phyloP scores from a whole-genome alignment of 2,797 vertebrate genomes.

The Anabacerthia variegaticeps region DNA sequence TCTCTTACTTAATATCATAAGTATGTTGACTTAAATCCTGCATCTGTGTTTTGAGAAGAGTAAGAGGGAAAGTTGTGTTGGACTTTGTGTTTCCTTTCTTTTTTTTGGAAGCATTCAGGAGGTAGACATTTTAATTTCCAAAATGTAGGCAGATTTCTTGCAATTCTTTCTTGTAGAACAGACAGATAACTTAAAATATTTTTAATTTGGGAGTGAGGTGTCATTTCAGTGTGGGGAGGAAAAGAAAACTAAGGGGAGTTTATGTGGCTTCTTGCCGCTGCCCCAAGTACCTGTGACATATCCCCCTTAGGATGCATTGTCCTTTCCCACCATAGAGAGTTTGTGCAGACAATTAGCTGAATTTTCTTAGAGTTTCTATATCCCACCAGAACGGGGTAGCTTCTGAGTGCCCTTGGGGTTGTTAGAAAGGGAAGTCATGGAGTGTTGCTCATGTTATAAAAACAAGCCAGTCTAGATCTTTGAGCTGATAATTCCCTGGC shows the following conservation, averaged over 20 bases:
- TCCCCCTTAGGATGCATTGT: background rate
- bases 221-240: background rate
- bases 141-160: background rate
- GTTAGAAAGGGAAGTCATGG: background rate
- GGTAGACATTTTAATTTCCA: background rate
- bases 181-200: background rate
- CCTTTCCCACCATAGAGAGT: background rate
- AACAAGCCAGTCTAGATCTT: background rate
- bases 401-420: background rate
- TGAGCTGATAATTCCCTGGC: background rate
- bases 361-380: background rate
- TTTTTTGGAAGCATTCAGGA: background rate
- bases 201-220: background rate
- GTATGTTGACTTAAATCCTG: background rate
- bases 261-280: background rate
- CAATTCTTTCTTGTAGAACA: background rate
- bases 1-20: background rate
- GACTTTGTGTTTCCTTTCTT: background rate
- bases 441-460: background rate
- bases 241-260: background rate
- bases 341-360: background rate
- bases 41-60: background rate
- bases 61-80: background rate
- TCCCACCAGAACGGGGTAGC: rapidly evolving
- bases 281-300: background rate